Conservation (phyloP, 2,113 vertebrate genomes). For the Corapipo altera region DNA sequence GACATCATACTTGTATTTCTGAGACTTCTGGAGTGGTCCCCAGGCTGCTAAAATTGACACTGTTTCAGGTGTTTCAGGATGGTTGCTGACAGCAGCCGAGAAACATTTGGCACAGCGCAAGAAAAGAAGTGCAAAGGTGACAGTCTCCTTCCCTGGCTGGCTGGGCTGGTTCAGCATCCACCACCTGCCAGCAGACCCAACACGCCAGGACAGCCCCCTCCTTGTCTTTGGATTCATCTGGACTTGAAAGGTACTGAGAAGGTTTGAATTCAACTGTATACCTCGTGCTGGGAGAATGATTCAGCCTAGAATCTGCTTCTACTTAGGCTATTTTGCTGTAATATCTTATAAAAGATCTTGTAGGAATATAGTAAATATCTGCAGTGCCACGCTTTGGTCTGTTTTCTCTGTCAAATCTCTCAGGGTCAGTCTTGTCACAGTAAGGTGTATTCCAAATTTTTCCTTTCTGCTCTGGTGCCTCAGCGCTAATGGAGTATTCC, state of each 20-base stretch:
- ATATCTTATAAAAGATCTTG: neutral
- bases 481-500: neutral
- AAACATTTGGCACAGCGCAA: neutral
- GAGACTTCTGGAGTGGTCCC: neutral
- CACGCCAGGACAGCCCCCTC: neutral
- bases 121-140: neutral
- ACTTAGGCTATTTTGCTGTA: neutral
- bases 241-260: neutral
- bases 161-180: neutral
- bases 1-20: neutral
- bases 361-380: neutral
- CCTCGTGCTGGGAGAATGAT: neutral
- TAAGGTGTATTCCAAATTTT: neutral
- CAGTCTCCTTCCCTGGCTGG: neutral
- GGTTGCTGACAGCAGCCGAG: neutral
- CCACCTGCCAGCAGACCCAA: neutral
- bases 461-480: neutral
- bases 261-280: neutral
- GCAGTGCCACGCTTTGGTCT: neutral
- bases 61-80: neutral
- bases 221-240: neutral
- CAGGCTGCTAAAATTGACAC: neutral
- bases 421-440: neutral
- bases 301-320: neutral
- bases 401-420: neutral